Conservation (phyloP, 2,113 vertebrate genomes). For the Siniperca chuatsi region DNA sequence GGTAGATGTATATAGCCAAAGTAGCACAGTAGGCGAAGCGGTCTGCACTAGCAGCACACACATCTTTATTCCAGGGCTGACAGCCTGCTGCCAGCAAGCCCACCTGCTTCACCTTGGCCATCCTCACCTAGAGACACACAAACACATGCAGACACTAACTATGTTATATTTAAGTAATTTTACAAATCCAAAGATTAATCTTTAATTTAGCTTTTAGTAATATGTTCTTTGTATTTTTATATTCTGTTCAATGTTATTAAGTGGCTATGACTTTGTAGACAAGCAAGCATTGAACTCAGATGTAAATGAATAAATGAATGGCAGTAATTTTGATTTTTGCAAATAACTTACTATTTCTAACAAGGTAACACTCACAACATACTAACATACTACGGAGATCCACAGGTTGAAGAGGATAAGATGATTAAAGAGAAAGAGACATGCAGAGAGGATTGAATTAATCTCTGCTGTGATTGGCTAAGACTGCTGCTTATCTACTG, state of each 20-base stretch:
- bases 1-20: constrained; percentile 96
- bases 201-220: not conserved
- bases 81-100: constrained; percentile 95
- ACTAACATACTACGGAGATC: not conserved
- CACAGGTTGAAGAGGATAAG: constrained; percentile 37
- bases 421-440: constrained; percentile 54
- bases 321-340: not conserved
- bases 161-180: not conserved
- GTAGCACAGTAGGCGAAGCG: constrained; percentile 98
- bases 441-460: constrained; percentile 58
- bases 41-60: constrained; percentile 94
- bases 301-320: not conserved
- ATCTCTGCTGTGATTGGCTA: constrained; percentile 68
- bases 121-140: constrained; percentile 75
- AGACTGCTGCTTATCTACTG: constrained; percentile 22
- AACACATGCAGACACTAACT: not conserved
- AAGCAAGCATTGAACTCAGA: not conserved
- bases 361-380: not conserved
- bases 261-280: not conserved
- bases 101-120: constrained; percentile 97
- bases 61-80: constrained; percentile 98
- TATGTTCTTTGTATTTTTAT: not conserved
- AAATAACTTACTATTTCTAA: not conserved
- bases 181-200: not conserved
- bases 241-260: not conserved